These are phyloP conservation scores for Gasterosteus nipponicus DNA, from an alignment of 2,113 vertebrate genomes.

Conservation along the genomic window DNA sequence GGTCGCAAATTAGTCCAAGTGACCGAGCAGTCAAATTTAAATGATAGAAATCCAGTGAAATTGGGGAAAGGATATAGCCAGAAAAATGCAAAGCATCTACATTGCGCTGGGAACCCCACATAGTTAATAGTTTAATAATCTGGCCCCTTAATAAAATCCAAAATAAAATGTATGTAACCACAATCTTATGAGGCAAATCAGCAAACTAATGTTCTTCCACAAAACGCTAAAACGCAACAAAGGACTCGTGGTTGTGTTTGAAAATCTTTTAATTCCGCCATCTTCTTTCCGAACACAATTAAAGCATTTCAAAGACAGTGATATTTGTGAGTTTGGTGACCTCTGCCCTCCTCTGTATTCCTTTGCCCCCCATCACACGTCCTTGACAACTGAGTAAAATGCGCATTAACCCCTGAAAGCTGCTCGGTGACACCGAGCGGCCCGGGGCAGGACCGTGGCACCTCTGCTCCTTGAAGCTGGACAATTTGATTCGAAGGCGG, in stretches of 20 bases:
- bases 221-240: conserved; percentile 7
- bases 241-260: conserved; percentile 9
- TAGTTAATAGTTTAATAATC: neutral
- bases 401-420: conserved; percentile 69
- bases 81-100: neutral
- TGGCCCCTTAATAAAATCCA: neutral
- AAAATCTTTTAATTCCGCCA: conserved; percentile 4
- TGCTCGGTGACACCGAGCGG: conserved; percentile 63
- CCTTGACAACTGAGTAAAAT: conserved; percentile 70
- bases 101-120: neutral
- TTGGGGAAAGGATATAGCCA: no score
- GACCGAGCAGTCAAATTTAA: neutral
- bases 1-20: neutral
- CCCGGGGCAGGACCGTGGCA: conserved; percentile 61
- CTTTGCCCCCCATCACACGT: conserved; percentile 57
- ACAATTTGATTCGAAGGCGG: conserved; percentile 68
- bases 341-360: conserved; percentile 55
- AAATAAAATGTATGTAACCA: neutral
- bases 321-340: conserved; percentile 54
- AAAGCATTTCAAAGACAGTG: conserved; percentile 47
- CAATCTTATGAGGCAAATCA: neutral
- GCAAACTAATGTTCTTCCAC: neutral
- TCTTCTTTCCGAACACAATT: conserved; percentile 25
- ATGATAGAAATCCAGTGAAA: neutral
- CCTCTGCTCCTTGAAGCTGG: conserved; percentile 59